phyloP scores from a whole-genome alignment of 2,797 vertebrate genomes.

The Poecile montanus region DNA sequence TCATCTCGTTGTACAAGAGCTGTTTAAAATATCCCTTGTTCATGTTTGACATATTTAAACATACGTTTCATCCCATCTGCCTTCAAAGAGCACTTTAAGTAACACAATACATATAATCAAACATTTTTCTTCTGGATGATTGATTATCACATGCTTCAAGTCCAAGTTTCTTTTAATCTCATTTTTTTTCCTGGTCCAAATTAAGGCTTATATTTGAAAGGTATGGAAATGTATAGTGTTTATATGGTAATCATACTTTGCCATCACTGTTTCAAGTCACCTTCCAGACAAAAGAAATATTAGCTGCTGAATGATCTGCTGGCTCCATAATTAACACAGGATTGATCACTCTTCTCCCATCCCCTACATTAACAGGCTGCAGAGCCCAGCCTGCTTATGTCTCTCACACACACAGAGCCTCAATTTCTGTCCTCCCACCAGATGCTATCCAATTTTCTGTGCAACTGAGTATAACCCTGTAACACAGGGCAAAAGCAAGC shows the following conservation, averaged over 20 bases:
- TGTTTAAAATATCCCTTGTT: constrained; percentile 13
- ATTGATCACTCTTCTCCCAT: constrained; percentile 2
- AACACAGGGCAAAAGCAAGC: background rate
- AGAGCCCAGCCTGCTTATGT: background rate
- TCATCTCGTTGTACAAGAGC: background rate
- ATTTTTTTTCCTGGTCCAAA: background rate
- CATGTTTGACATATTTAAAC: constrained; percentile 13
- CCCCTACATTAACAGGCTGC: background rate
- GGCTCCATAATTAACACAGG: constrained; percentile 10
- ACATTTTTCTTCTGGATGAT: background rate
- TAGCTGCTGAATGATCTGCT: background rate
- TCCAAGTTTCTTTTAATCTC: constrained; percentile 29
- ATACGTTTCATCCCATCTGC: background rate
- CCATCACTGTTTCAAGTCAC: background rate
- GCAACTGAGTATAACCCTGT: background rate
- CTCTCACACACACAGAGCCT: background rate
- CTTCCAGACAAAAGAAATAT: constrained; percentile 14
- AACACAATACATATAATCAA: constrained; percentile 38
- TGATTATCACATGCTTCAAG: background rate
- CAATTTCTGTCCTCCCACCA: background rate
- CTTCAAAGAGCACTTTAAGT: constrained; percentile 34
- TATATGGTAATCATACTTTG: background rate
- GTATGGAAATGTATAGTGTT: background rate
- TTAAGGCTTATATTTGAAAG: background rate
- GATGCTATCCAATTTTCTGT: background rate